Base-by-base conservation (phyloP, 2,888 invertebrate species). In the Metallyticus violacea region DNA sequence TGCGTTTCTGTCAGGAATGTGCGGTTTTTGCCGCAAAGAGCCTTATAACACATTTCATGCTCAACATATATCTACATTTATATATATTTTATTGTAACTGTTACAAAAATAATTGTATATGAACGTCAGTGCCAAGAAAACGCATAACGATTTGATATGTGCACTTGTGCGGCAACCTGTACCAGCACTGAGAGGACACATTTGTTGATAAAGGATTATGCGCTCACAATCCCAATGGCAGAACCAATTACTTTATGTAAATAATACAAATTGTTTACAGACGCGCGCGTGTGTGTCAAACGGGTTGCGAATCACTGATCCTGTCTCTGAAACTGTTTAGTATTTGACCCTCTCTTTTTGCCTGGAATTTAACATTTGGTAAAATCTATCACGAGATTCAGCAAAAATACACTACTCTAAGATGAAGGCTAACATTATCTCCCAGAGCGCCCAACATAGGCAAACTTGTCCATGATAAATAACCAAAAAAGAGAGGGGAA, bases 171-270 rank as follows among this genome's bases (percentile, higher is more conserved):
- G 40, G 40, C 40, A 62, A 15, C 1, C 40, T 62, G 22, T 62
- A 62, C 22, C 40, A 40, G 40, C 22, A 62, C 40, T 62, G 40
- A 62, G 40, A 62, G 40, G 40, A 62, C 40, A 62, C 40, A 62
- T 62, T 62, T 62, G 40, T 62, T 62, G 40, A 62, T 62, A 62
- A 62, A 62, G 40, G 40, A 62, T 62, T 62, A 62, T 6, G 30
- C 30, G 7, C 7, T 26, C 76, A 26, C 62, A 76, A 9, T 76
- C 76, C 76, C 82, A 30, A 26, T 76, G 15, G 40, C 82, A 26
- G 76, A 82, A 82, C 82, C 82, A 82, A 82, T 82, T 82, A 82
- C 82, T 40, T 9, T 82, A 82, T 82, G 82, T 82, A 82, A 82
- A 82, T 82, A 82, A 81, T 25, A 25, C 81, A 25, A 26, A n/a